phyloP scores from a whole-genome alignment of 2,797 vertebrate genomes.

The Pteronotus mesoamericanus region DNA sequence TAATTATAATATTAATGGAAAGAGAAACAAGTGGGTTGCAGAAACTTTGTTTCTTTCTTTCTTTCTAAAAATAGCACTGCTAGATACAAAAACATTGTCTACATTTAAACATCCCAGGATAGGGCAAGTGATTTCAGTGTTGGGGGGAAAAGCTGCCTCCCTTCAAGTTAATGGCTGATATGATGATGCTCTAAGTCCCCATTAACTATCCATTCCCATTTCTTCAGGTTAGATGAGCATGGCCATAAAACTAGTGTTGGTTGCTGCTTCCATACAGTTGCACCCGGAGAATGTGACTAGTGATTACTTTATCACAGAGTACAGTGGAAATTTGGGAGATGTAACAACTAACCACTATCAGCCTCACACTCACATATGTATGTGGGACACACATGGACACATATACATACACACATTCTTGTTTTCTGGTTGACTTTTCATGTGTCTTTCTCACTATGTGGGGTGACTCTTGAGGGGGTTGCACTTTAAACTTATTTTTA shows the following conservation, averaged over 20 bases:
- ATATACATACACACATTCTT: background rate
- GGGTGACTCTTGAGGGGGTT: background rate
- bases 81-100: conserved; percentile 3
- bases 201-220: background rate
- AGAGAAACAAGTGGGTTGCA: background rate
- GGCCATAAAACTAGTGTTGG: background rate
- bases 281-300: background rate
- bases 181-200: background rate
- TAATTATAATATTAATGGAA: background rate
- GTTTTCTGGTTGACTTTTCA: background rate
- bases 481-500: background rate
- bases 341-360: background rate
- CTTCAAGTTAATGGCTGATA: background rate
- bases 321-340: background rate
- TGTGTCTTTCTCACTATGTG: background rate
- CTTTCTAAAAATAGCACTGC: background rate
- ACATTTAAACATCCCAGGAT: background rate
- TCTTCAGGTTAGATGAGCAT: background rate
- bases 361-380: background rate
- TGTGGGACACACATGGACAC: background rate
- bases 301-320: background rate
- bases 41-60: background rate
- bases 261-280: background rate
- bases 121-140: background rate
- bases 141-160: background rate